A percentile compares a stretch with the other conserved stretches of the same genome.
These are phyloP conservation scores for Stegastes partitus DNA, from an alignment of 2,113 vertebrate species.

Conservation along the genomic window DNA sequence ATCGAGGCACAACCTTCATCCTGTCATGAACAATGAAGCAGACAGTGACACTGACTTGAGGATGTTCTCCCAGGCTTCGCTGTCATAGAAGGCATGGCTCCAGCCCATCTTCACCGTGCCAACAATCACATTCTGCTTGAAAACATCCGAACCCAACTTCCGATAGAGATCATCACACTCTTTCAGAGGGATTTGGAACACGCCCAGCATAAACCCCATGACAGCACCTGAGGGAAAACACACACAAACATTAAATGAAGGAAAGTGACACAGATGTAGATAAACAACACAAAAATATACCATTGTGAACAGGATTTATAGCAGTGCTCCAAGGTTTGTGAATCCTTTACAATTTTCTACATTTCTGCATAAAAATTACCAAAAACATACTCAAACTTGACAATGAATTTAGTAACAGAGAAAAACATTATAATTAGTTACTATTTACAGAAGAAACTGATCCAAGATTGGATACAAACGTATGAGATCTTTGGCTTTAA, in stretches of 20 bases:
- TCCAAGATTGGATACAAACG: too few relatives aligned
- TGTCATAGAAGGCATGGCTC: slow-evolving; percentile 98
- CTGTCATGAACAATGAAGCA: not conserved
- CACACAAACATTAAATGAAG: slow-evolving; percentile 16
- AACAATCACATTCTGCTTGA: slow-evolving; percentile 96
- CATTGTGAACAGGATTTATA: slow-evolving; percentile 1
- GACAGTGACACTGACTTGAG: slow-evolving; percentile 89
- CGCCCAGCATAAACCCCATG: slow-evolving; percentile 95
- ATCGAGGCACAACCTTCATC: not conserved
- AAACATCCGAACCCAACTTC: slow-evolving; percentile 94
- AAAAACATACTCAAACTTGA: too few relatives aligned
- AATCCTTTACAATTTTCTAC: too few relatives aligned
- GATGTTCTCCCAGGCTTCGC: slow-evolving; percentile 95
- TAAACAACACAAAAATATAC: not conserved
- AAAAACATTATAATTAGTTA: too few relatives aligned
- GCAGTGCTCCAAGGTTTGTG: too few relatives aligned
- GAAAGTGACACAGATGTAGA: not conserved
- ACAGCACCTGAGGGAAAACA: slow-evolving; percentile 89
- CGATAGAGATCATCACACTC: slow-evolving; percentile 95
- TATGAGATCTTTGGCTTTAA: too few relatives aligned
- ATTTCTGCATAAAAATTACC: too few relatives aligned
- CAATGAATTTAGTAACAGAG: too few relatives aligned
- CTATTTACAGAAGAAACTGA: too few relatives aligned
- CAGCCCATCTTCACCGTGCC: slow-evolving; percentile 98
- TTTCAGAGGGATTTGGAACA: slow-evolving; percentile 92